These are phyloP conservation scores for Hormaphis cornu DNA, from an alignment of 1,140 invertebrate species.

Conservation along the genomic window DNA sequence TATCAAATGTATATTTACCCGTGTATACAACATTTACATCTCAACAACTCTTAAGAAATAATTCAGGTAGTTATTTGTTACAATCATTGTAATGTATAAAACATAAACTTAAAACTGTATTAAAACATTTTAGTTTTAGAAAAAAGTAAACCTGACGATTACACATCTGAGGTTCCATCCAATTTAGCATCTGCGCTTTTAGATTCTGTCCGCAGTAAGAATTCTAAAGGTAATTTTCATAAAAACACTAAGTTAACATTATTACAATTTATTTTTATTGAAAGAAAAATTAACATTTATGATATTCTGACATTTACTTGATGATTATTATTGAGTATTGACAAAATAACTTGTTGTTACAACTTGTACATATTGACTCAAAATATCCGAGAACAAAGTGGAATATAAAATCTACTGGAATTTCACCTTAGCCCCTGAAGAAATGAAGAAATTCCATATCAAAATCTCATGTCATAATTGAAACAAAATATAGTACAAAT, in stretches of 20 bases:
- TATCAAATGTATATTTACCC: conserved; percentile 73
- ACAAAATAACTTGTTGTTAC: neutral
- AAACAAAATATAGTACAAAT: neutral
- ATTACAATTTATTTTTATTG: too few species aligned
- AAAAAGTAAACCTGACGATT: conserved; percentile 4
- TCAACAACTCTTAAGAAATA: neutral
- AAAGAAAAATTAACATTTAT: too few species aligned
- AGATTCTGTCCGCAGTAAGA: conserved; percentile 2
- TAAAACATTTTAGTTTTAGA: neutral
- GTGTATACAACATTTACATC: conserved; percentile 43
- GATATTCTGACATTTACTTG: neutral
- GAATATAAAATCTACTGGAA: conserved; percentile 10
- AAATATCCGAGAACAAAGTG: neutral
- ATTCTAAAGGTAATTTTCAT: neutral
- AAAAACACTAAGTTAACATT: too few species aligned
- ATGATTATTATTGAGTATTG: neutral
- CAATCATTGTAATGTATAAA: neutral
- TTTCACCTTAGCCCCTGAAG: conserved; percentile 29
- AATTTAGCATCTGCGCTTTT: conserved; percentile 11
- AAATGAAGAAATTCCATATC: conserved; percentile 36
- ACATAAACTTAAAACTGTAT: neutral
- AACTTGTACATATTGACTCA: neutral
- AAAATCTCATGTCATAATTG: conserved; percentile 18
- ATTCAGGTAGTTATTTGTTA: neutral
- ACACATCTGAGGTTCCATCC: neutral